Percentiles rank a stretch among this genome's conserved stretches.
phyloP scores from a whole-genome alignment of 2,797 vertebrate genomes.

The Falco biarmicus region DNA sequence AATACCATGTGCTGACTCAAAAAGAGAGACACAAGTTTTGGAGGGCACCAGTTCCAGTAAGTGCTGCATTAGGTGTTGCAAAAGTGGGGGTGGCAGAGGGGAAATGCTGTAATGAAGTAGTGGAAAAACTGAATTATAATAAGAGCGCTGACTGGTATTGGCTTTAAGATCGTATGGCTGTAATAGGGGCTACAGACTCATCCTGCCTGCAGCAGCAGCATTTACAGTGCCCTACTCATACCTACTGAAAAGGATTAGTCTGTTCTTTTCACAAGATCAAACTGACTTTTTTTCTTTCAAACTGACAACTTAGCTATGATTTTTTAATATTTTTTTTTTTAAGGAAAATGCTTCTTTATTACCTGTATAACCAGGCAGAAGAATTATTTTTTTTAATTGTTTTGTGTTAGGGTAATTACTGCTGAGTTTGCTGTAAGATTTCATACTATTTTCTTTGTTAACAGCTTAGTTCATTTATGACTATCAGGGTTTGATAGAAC shows the following conservation, averaged over 20 bases:
- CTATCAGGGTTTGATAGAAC: not conserved
- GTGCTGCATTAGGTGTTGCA: not conserved
- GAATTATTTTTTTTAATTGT: not conserved
- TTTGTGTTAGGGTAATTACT: not conserved
- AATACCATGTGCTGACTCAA: not conserved
- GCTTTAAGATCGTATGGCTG: not conserved
- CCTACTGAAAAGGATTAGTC: not conserved
- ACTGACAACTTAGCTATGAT: not conserved
- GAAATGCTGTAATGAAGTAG: accelerated
- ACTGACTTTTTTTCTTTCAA: not conserved
- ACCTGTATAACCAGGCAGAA: not conserved
- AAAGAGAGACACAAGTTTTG: not conserved
- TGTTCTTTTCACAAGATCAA: not conserved
- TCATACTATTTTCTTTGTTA: not conserved
- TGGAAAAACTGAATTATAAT: not conserved
- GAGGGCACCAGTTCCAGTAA: not conserved
- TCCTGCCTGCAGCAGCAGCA: not conserved
- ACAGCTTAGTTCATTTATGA: not conserved
- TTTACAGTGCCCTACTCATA: not conserved
- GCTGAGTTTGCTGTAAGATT: not conserved
- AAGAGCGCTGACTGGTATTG: accelerated
- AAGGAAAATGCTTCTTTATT: not conserved
- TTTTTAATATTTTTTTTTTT: not conserved
- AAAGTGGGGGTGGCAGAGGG: too few species aligned
- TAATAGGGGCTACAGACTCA: not conserved